A percentile compares a stretch with the other conserved stretches of the same genome.
These are phyloP conservation scores for Schlechtendalia chinensis DNA, from an alignment of 1,140 invertebrate genomes.

Conservation along the genomic window DNA sequence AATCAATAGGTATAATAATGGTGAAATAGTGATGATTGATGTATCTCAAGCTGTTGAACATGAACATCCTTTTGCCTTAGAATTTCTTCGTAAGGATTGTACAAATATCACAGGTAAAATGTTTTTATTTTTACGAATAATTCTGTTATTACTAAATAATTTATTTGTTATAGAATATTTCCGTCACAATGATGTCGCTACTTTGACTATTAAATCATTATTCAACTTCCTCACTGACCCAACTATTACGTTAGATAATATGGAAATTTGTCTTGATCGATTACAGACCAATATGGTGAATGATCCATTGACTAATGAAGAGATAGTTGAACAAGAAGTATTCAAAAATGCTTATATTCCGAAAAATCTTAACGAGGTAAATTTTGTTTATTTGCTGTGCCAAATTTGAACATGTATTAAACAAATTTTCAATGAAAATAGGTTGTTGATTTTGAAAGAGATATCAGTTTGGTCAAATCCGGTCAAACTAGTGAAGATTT, in stretches of 20 bases:
- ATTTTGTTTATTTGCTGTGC: constrained; percentile 23
- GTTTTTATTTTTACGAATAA: background rate
- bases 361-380: constrained; percentile 84
- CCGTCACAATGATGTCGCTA: constrained; percentile 80
- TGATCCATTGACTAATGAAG: constrained; percentile 64
- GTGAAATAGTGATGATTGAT: constrained; percentile 74
- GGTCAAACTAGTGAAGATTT: constrained; percentile 65
- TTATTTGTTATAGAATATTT: constrained; percentile 76
- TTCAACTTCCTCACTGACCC: constrained; percentile 96
- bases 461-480: constrained; percentile 76
- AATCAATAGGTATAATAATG: constrained; percentile 21
- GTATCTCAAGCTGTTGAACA: constrained; percentile 98
- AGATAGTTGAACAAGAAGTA: constrained; percentile 80
- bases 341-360: constrained; percentile 96
- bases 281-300: constrained; percentile 68
- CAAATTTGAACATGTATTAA: no score
- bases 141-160: no score
- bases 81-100: constrained; percentile 93
- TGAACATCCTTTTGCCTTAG: constrained; percentile 91
- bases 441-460: constrained; percentile 87
- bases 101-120: constrained; percentile 76
- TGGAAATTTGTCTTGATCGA: constrained; percentile 74
- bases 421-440: constrained; percentile 54
- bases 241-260: constrained; percentile 76
- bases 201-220: constrained; percentile 84